Conservation (phyloP, 2,888 invertebrate species). For the Mythimna ferrago region DNA sequence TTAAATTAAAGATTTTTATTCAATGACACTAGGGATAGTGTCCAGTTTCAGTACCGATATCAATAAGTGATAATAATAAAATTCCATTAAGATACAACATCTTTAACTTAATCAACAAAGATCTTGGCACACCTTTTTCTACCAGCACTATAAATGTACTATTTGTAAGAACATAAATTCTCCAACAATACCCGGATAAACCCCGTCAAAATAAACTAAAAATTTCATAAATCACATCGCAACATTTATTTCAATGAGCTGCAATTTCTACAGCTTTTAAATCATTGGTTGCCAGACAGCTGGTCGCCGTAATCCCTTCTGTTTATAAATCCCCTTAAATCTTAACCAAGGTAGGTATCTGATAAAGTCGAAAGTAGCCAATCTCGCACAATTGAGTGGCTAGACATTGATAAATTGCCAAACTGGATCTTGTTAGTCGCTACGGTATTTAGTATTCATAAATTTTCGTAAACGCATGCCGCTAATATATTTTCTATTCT, state of each 20-base stretch:
- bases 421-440: constrained; percentile 65
- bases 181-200: constrained; percentile 51
- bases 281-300: constrained; percentile 64
- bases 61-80: neutral
- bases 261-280: constrained; percentile 63
- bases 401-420: constrained; percentile 69
- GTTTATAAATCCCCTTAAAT: constrained; percentile 66
- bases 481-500: constrained; percentile 62
- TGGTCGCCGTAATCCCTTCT: constrained; percentile 64
- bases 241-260: constrained; percentile 51
- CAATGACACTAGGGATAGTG: neutral
- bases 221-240: constrained; percentile 51
- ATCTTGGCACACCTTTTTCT: constrained; percentile 41
- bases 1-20: neutral
- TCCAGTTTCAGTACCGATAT: neutral
- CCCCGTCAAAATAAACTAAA: constrained; percentile 50
- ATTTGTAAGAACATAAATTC: constrained; percentile 49
- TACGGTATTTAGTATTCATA: constrained; percentile 69
- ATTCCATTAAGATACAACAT: constrained; percentile 2
- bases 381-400: constrained; percentile 65
- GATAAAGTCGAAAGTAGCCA: constrained; percentile 68
- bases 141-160: constrained; percentile 14
- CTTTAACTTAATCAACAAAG: neutral
- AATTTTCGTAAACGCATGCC: constrained; percentile 64
- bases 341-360: constrained; percentile 63